Conservation (phyloP, 2,888 invertebrate species). For the Phortica okadai region DNA sequence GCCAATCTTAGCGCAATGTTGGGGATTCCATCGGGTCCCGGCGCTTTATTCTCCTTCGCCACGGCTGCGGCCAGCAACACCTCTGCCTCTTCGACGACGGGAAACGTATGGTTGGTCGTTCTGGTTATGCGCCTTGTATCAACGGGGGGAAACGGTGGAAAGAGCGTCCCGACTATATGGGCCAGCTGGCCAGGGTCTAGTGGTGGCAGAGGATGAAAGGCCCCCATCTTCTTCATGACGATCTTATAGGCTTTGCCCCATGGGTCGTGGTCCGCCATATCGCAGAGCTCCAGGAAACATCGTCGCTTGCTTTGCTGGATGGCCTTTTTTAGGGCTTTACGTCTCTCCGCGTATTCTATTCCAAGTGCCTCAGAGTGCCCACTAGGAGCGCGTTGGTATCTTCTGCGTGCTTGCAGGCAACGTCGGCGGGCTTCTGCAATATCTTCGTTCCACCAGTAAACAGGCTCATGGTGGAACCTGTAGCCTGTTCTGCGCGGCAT, state of each 20-base stretch:
- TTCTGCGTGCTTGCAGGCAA: background rate
- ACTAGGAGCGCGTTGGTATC: background rate
- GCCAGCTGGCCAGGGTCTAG: background rate
- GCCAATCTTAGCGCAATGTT: background rate
- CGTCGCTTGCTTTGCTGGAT: background rate
- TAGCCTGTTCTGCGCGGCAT: background rate
- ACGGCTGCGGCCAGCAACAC: background rate
- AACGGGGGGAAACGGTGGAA: no score
- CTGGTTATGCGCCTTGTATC: no score
- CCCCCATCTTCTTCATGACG: background rate
- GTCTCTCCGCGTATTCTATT: background rate
- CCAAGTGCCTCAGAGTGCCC: background rate
- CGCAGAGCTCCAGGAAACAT: slow-evolving; percentile 15
- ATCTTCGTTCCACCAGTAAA: background rate
- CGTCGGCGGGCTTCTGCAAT: background rate
- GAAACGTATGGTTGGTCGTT: no score
- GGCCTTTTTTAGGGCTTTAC: background rate
- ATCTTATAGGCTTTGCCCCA: slow-evolving; percentile 32
- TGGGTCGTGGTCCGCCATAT: slow-evolving; percentile 7
- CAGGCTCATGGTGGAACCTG: background rate
- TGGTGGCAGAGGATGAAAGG: background rate
- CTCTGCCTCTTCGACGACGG: background rate
- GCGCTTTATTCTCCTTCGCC: background rate
- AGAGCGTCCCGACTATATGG: background rate
- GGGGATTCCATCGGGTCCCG: background rate